These are phyloP conservation scores for Lepidurus couesii DNA, from an alignment of 1,140 invertebrate species.

Conservation along the genomic window DNA sequence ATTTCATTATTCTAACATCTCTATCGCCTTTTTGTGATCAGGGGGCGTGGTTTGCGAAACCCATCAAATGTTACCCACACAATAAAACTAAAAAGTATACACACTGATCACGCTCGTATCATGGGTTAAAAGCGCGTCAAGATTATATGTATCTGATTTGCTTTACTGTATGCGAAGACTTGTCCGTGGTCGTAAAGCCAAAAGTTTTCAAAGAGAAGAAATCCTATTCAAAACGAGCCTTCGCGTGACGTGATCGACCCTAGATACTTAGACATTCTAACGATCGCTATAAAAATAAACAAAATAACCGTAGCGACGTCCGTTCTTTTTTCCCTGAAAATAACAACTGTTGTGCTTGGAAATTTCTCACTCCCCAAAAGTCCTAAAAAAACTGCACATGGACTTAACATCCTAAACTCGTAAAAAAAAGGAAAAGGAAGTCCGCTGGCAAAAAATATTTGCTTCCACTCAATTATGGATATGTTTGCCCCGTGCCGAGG, in stretches of 20 bases:
- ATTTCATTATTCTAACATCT: slow-evolving; percentile 11
- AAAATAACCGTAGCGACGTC: slow-evolving; percentile 1
- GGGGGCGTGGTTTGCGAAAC: not conserved
- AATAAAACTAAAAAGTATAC: not conserved
- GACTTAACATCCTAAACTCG: not conserved
- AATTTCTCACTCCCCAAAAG: not conserved
- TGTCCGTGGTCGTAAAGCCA: not conserved
- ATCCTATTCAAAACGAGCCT: not conserved
- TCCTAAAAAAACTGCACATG: not conserved
- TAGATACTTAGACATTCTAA: not conserved
- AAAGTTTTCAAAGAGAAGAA: not conserved
- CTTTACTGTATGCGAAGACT: not conserved
- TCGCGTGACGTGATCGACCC: not conserved
- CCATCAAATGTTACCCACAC: not conserved
- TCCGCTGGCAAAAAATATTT: not conserved
- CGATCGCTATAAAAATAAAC: slow-evolving; percentile 16
- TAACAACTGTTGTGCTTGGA: slow-evolving; percentile 8
- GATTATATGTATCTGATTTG: not conserved
- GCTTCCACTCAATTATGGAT: not conserved
- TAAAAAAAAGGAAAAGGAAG: not conserved
- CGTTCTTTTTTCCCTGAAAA: not conserved
- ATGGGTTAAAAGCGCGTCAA: not conserved
- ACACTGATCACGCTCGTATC: not conserved
- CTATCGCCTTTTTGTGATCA: not conserved
- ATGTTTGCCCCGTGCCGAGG: not conserved